Evolutionary conservation across 2,888 invertebrate species (phyloP).

Genomic region (Thalpophila matura): DNA sequence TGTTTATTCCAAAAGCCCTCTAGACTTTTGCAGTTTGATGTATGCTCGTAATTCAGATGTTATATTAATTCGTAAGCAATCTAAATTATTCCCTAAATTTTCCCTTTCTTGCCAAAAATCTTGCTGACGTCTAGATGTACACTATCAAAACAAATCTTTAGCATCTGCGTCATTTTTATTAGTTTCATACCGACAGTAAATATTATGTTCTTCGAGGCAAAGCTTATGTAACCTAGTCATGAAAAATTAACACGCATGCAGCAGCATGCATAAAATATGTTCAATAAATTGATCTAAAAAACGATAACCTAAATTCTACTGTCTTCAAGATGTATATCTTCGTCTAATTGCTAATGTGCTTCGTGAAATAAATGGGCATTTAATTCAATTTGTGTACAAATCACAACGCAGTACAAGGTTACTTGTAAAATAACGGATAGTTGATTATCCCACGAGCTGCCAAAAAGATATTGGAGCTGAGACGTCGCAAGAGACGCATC

Average conservation of each 20-base stretch:
- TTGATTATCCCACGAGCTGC: slow-evolving; percentile 71
- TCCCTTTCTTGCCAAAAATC: slow-evolving; percentile 11
- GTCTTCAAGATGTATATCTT: slow-evolving; percentile 16
- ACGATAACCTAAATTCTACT: slow-evolving; percentile 3
- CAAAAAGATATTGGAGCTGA: slow-evolving; percentile 75
- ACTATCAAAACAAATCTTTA: slow-evolving; percentile 36
- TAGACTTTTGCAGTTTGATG: slow-evolving; percentile 47
- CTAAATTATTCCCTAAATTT: slow-evolving; percentile 24
- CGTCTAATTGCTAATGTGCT: slow-evolving; percentile 38
- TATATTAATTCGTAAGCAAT: slow-evolving; percentile 18
- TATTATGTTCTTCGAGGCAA: slow-evolving; percentile 41
- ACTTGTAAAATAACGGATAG: slow-evolving; percentile 60
- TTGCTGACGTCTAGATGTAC: slow-evolving; percentile 7
- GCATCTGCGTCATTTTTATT: slow-evolving; percentile 41
- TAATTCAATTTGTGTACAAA: slow-evolving; percentile 33
- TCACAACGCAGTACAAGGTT: slow-evolving; percentile 53
- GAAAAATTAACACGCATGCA: background rate
- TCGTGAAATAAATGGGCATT: slow-evolving; percentile 32
- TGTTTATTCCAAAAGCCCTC: slow-evolving; percentile 39
- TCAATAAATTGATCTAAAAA: slow-evolving; percentile 20
- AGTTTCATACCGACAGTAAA: slow-evolving; percentile 30
- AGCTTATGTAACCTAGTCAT: slow-evolving; percentile 7
- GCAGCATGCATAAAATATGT: background rate
- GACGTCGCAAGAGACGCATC: slow-evolving; percentile 63
- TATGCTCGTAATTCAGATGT: slow-evolving; percentile 5